These are phyloP conservation scores for Sceliomorpha sp. DNA, from an alignment of 2,888 invertebrate genomes.

Conservation along the genomic window DNA sequence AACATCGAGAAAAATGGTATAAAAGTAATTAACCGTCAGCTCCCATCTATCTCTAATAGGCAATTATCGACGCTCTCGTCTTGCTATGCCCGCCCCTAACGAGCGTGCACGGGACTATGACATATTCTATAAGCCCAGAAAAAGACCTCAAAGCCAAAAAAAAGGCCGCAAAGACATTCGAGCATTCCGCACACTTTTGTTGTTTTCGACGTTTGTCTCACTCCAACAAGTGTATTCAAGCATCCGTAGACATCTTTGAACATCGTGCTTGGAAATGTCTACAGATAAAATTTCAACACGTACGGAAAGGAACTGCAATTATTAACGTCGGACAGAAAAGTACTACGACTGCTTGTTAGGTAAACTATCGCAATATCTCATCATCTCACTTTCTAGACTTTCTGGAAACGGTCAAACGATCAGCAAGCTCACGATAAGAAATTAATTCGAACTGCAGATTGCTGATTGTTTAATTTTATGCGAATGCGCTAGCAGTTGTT, in stretches of 20 bases:
- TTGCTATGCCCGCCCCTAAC: constrained; percentile 41
- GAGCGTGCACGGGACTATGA: constrained; percentile 44
- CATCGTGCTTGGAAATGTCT: no score
- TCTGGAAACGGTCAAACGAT: constrained; percentile 27
- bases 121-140: no score
- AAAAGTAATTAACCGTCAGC: constrained; percentile 57
- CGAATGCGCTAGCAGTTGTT: constrained; percentile 32
- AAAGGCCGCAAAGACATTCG: no score
- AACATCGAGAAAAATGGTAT: constrained; percentile 56
- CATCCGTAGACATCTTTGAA: no score
- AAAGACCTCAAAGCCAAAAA: no score
- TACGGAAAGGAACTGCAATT: no score
- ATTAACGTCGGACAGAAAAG: no score
- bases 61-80: constrained; percentile 50
- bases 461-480: constrained; percentile 51
- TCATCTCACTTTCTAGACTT: not conserved
- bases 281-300: no score
- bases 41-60: constrained; percentile 57
- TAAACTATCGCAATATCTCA: constrained; percentile 23
- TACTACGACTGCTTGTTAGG: constrained; percentile 13
- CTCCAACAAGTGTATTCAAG: no score
- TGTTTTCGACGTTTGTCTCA: no score
- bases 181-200: no score
- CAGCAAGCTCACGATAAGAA: constrained; percentile 32
- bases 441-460: constrained; percentile 47